phyloP scores from a whole-genome alignment of 2,113 vertebrate genomes.

The Sialia sialis region DNA sequence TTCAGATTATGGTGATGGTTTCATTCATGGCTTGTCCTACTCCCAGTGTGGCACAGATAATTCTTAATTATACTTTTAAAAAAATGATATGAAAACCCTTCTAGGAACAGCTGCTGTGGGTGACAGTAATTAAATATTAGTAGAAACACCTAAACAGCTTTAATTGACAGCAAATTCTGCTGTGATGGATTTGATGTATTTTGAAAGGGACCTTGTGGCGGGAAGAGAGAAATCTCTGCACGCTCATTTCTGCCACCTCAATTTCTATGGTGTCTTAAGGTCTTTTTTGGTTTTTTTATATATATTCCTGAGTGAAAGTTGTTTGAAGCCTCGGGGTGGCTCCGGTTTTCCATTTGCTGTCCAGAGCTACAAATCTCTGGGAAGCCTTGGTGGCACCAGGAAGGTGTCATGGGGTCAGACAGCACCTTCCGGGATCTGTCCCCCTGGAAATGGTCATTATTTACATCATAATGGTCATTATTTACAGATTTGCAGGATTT shows the following conservation, averaged over 20 bases:
- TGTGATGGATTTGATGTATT: fast-evolving
- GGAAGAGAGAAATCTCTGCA: background rate
- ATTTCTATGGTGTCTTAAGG: background rate
- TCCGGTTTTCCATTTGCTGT: background rate
- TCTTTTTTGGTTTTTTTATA: no score
- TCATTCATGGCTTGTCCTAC: background rate
- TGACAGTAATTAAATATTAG: background rate
- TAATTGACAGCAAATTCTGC: background rate
- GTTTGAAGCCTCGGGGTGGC: background rate
- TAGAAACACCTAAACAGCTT: background rate
- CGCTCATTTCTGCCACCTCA: background rate
- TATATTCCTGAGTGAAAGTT: background rate
- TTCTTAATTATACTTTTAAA: background rate
- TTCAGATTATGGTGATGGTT: background rate
- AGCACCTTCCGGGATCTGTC: background rate
- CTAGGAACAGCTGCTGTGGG: background rate
- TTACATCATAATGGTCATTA: background rate
- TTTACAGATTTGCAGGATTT: background rate
- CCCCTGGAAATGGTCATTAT: background rate
- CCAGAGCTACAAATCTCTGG: background rate
- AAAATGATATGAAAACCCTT: background rate
- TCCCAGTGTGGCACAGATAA: background rate
- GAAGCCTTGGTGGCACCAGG: background rate
- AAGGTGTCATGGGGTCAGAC: background rate
- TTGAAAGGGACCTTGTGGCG: background rate